phyloP scores from a whole-genome alignment of 2,113 vertebrate genomes.

The Hemibagrus wyckioides region DNA sequence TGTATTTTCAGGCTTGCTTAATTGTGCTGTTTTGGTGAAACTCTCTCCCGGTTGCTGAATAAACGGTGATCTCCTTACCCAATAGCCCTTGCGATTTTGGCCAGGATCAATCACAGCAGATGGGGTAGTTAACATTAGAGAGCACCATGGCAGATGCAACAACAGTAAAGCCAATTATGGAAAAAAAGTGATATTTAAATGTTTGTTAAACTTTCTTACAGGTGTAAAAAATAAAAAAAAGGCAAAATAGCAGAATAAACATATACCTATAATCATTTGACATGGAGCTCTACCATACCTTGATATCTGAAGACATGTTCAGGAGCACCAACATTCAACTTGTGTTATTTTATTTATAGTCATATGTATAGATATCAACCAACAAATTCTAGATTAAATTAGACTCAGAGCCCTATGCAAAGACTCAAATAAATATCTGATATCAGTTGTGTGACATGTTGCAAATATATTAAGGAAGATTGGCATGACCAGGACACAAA shows the following conservation, averaged over 20 bases:
- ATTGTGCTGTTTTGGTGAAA: neutral
- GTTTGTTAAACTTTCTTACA: neutral
- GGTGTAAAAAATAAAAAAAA: neutral
- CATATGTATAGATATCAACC: no score
- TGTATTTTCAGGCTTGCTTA: no score
- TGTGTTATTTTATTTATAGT: neutral
- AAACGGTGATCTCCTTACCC: neutral
- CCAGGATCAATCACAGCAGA: constrained; percentile 3
- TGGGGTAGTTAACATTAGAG: neutral
- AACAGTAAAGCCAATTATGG: neutral
- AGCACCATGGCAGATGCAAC: neutral
- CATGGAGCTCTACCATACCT: neutral
- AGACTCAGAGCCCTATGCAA: neutral
- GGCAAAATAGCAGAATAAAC: neutral
- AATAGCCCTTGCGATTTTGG: neutral
- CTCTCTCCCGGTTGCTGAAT: neutral
- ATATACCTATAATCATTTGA: neutral
- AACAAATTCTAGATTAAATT: no score
- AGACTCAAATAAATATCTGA: neutral
- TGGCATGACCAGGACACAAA: neutral
- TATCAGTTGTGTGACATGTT: neutral
- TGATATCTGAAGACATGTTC: neutral
- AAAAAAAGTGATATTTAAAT: neutral
- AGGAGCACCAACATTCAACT: neutral
- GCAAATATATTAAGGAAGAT: neutral